Percentiles rank a stretch among this genome's conserved stretches.
These are phyloP conservation scores for Silurus lanzhouensis DNA, from an alignment of 2,797 vertebrate genomes.

Conservation along the genomic window DNA sequence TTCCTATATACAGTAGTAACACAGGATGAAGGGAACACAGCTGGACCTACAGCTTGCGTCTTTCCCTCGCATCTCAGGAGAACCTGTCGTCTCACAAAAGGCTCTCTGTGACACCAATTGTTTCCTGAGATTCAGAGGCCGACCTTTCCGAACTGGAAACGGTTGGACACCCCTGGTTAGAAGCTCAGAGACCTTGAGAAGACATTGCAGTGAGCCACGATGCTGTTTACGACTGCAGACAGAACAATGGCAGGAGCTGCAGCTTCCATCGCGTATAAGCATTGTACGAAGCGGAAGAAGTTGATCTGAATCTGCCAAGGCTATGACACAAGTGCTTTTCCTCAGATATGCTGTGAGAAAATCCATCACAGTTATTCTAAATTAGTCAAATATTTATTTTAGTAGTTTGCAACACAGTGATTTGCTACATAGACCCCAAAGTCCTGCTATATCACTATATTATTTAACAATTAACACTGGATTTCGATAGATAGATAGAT, in stretches of 20 bases:
- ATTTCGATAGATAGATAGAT: no score
- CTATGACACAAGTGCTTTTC: constrained; percentile 3
- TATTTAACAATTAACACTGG: not conserved
- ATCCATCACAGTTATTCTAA: not conserved
- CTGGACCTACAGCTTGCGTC: constrained; percentile 61
- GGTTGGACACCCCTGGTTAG: constrained; percentile 65
- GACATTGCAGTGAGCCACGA: constrained; percentile 58
- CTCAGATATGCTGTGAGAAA: constrained; percentile 10
- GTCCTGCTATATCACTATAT: not conserved
- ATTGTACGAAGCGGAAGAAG: constrained; percentile 51
- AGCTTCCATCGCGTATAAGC: constrained; percentile 44
- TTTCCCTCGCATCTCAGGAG: constrained; percentile 40
- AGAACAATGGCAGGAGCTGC: constrained; percentile 61
- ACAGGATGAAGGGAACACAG: constrained; percentile 71
- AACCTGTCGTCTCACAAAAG: constrained; percentile 33
- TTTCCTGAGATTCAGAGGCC: constrained; percentile 71
- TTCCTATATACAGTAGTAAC: constrained; percentile 59
- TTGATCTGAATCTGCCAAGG: constrained; percentile 46
- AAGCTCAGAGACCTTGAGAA: constrained; percentile 57
- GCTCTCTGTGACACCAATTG: constrained; percentile 70
- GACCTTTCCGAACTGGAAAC: constrained; percentile 67
- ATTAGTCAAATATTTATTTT: not conserved
- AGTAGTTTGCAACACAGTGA: not conserved
- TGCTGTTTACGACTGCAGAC: constrained; percentile 58
- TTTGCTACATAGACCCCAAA: not conserved